phyloP scores from a whole-genome alignment of 1,140 invertebrate genomes.

The Tribolium madens region DNA sequence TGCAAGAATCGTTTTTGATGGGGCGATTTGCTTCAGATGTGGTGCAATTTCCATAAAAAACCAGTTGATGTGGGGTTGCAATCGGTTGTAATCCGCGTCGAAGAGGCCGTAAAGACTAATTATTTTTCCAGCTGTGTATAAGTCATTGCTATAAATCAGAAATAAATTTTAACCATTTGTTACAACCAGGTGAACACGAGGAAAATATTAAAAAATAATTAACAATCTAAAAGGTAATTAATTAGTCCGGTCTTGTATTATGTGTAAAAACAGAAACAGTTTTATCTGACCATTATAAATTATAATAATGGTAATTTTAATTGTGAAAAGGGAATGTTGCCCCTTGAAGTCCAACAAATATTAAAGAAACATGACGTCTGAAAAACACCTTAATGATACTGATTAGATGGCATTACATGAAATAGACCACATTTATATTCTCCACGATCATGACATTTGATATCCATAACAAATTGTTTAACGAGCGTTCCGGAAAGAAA shows the following conservation, averaged over 20 bases:
- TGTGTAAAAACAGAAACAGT: slow-evolving; percentile 32
- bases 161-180: slow-evolving; percentile 24
- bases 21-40: neutral
- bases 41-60: slow-evolving; percentile 11
- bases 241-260: neutral
- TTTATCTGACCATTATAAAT: slow-evolving; percentile 32
- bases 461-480: slow-evolving; percentile 42
- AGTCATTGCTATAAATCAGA: slow-evolving; percentile 27
- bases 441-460: slow-evolving; percentile 43
- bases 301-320: slow-evolving; percentile 12
- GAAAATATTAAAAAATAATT: slow-evolving; percentile 43
- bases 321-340: slow-evolving; percentile 1
- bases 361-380: slow-evolving; percentile 15
- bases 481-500: slow-evolving; percentile 17
- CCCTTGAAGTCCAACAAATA: neutral
- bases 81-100: neutral
- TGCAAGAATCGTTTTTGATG: too few species aligned
- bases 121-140: slow-evolving; percentile 23
- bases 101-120: slow-evolving; percentile 18
- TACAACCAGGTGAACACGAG: slow-evolving; percentile 38
- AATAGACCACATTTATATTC: slow-evolving; percentile 45
- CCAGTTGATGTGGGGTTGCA: neutral
- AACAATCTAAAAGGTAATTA: slow-evolving; percentile 22
- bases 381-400: slow-evolving; percentile 31
- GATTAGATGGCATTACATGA: slow-evolving; percentile 37